phyloP scores from a whole-genome alignment of 2,113 vertebrate species.

The Rhea americana region DNA sequence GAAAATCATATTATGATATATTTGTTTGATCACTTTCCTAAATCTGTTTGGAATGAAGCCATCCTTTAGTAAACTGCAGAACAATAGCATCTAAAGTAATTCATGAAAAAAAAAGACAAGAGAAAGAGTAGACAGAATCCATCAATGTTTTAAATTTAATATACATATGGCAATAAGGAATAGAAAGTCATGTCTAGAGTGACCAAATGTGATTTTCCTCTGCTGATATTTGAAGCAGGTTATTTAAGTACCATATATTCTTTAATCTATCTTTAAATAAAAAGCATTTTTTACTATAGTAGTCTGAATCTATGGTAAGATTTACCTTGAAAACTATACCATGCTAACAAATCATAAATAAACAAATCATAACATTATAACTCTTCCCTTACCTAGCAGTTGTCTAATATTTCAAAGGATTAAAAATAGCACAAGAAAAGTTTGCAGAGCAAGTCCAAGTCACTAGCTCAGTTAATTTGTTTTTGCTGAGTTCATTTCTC shows the following conservation, averaged over 20 bases:
- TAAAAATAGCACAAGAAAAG: slow-evolving; percentile 41
- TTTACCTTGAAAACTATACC: neutral
- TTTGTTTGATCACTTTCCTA: slow-evolving; percentile 11
- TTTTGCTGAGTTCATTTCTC: slow-evolving; percentile 78
- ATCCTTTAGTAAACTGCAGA: neutral
- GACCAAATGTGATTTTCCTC: neutral
- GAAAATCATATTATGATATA: slow-evolving; percentile 18
- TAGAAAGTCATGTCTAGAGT: neutral
- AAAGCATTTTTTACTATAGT: neutral
- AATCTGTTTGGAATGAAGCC: neutral
- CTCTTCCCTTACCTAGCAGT: neutral
- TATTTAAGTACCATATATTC: neutral
- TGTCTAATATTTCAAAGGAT: slow-evolving; percentile 27
- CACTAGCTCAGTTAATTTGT: slow-evolving; percentile 76
- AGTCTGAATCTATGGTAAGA: neutral
- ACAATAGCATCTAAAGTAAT: neutral
- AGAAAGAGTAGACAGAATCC: neutral
- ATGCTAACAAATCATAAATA: neutral
- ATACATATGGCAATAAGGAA: neutral
- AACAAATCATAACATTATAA: neutral
- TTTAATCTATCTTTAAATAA: neutral
- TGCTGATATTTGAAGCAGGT: neutral
- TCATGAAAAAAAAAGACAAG: neutral
- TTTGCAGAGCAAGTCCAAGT: slow-evolving; percentile 61
- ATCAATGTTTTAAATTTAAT: neutral